Evolutionary conservation across 2,113 vertebrate genomes (phyloP), one percentile per base, ranked within the genome.

Genomic region (Puntigrus tetrazona): DNA sequence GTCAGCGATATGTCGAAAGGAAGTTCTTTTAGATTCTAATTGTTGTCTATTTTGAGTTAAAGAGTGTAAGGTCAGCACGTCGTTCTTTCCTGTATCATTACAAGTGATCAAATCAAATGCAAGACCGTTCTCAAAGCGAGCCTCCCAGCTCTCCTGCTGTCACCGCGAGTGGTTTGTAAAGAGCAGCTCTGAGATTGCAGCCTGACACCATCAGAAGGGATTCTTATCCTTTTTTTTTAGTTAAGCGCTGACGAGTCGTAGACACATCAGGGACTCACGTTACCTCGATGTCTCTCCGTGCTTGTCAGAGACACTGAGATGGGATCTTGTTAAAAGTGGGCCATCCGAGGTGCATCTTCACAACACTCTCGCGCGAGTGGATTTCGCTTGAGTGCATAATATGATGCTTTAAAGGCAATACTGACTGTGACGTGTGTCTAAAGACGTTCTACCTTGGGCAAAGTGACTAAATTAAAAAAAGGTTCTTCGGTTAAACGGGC

Each of bases 341-440:
- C 38, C 50, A 82, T 75, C 34, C 5, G 72, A 86, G 70, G 84
- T 74, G 63, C 81, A 70, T 83, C 85, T 86, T 76, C 63, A 57
- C 52, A 82, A 55, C 45, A 77, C 50, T 81, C 47, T 59, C 14
- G 18, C 81, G 29, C 34, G 70, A 83, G 70, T 73, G 81, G 67
- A 74, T 83, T 69, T 85, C 83, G 57, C 59, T 86, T 92, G 91
- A 93, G 91, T 91, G 89, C 88, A 91, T 93, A 93, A 92, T 93
- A 90, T 86, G 88, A 87, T 85, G 84, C 86, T 91, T 86, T 79
- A 41, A 84, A 89, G 77, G 84, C 85, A 81, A 84, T 27, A 43
- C 55, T 59, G 78, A 86, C 88, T 91, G 84, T 90, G 82, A 81
- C 20, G 78, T 85, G 61, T 83, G 81, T 83, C 80, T 78, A 69